Percentiles rank a stretch among this genome's conserved stretches.
Conservation (phyloP, 2,113 vertebrate species). For the Cnemophilus loriae region DNA sequence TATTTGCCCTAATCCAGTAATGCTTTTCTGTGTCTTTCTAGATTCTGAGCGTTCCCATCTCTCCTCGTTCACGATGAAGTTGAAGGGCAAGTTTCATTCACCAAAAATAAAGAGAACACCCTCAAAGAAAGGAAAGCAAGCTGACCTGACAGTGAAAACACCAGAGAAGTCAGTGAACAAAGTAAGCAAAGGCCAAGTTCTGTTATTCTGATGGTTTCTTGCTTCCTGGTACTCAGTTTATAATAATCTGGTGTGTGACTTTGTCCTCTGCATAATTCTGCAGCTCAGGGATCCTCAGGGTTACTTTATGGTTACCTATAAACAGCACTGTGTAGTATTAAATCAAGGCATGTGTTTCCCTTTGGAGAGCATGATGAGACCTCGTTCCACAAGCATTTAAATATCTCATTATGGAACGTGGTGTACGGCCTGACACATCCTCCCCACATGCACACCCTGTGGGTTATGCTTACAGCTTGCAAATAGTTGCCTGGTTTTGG, state of each 20-base stretch:
- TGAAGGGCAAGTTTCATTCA: constrained; percentile 98
- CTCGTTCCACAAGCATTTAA: constrained; percentile 4
- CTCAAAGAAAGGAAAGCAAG: constrained; percentile 93
- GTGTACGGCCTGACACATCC: not conserved
- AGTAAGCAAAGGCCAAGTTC: constrained; percentile 69
- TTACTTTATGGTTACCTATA: not conserved
- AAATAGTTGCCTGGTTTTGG: not conserved
- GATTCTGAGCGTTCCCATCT: constrained; percentile 97
- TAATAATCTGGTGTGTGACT: not conserved
- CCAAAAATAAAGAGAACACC: constrained; percentile 97
- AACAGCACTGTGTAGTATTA: not conserved
- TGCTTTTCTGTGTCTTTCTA: constrained; percentile 56
- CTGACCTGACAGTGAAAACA: constrained; percentile 82
- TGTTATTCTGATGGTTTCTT: not conserved
- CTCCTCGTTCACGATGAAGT: constrained; percentile 97
- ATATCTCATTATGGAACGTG: not conserved
- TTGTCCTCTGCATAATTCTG: not conserved
- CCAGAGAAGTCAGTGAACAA: constrained; percentile 90
- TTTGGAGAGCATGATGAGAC: not conserved
- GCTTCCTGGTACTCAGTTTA: not conserved
- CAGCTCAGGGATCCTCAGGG: not conserved
- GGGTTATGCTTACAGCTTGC: not conserved
- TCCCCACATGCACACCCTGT: not conserved
- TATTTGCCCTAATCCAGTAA: not conserved
- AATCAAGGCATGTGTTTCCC: not conserved